Conservation (phyloP, 92 coral and sea anemone species). For the Virgularia gustaviana region DNA sequence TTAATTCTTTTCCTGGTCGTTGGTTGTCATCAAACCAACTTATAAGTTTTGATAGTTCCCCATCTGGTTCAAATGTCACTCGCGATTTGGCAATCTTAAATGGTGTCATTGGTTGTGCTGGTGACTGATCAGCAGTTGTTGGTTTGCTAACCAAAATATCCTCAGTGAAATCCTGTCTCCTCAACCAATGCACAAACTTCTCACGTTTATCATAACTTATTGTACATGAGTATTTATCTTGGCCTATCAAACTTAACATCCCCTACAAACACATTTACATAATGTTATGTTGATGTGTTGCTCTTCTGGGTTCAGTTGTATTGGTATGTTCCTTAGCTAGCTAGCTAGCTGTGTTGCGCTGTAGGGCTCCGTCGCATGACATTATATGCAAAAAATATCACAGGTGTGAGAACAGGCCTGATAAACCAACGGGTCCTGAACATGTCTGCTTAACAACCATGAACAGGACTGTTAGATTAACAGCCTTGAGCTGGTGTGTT, state of each 20-base stretch:
- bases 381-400: no score
- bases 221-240: slow-evolving; percentile 38
- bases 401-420: no score
- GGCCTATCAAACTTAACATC: slow-evolving; percentile 30
- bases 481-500: no score
- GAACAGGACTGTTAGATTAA: no score
- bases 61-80: slow-evolving; percentile 27
- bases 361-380: no score
- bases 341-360: no score
- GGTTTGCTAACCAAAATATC: neutral
- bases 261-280: slow-evolving; percentile 16
- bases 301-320: no score
- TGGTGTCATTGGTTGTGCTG: slow-evolving; percentile 3
- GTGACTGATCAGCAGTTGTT: neutral
- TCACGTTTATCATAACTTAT: slow-evolving; percentile 41
- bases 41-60: slow-evolving; percentile 1
- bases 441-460: no score
- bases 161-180: slow-evolving; percentile 6
- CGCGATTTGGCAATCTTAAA: slow-evolving; percentile 32
- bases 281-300: neutral
- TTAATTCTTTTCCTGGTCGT: slow-evolving; percentile 13
- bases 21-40: slow-evolving; percentile 15
- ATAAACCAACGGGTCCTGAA: no score
- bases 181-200: slow-evolving; percentile 15
- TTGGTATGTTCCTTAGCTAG: no score